Evolutionary conservation across 2,797 vertebrate species (phyloP).

Genomic region (Myotis myotis): DNA sequence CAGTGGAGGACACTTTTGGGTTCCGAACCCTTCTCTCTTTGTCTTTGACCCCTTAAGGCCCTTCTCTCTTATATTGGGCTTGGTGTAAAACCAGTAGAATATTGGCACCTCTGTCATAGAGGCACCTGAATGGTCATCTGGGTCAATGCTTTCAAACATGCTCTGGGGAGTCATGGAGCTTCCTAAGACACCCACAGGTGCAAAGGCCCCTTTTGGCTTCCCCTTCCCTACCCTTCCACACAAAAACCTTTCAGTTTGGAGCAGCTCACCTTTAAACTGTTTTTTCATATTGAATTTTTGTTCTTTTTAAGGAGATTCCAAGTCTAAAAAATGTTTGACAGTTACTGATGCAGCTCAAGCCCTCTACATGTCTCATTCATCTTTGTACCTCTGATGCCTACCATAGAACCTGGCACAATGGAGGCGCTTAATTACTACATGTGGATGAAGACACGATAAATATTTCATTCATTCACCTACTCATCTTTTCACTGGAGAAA

Average conservation of each 20-base stretch:
- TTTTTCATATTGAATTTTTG: constrained; percentile 15
- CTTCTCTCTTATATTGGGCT: neutral
- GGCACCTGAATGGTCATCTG: neutral
- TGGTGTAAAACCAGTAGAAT: neutral
- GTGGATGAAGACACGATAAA: neutral
- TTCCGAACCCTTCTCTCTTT: neutral
- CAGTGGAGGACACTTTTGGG: neutral
- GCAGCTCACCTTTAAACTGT: neutral
- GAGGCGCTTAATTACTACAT: neutral
- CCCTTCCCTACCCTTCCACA: accelerated
- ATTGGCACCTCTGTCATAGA: neutral
- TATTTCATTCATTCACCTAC: neutral
- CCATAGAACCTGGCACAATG: neutral
- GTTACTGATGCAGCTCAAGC: neutral
- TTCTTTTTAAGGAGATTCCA: constrained; percentile 14
- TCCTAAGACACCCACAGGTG: neutral
- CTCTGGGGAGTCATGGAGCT: neutral
- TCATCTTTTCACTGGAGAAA: neutral
- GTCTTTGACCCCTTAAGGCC: neutral
- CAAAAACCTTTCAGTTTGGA: neutral
- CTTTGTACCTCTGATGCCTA: neutral
- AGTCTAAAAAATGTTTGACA: neutral
- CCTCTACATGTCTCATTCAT: neutral
- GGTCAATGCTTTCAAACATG: neutral
- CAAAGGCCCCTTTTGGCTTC: neutral